Conservation (phyloP, 2,888 invertebrate species). For the Ptilodon capucinus region DNA sequence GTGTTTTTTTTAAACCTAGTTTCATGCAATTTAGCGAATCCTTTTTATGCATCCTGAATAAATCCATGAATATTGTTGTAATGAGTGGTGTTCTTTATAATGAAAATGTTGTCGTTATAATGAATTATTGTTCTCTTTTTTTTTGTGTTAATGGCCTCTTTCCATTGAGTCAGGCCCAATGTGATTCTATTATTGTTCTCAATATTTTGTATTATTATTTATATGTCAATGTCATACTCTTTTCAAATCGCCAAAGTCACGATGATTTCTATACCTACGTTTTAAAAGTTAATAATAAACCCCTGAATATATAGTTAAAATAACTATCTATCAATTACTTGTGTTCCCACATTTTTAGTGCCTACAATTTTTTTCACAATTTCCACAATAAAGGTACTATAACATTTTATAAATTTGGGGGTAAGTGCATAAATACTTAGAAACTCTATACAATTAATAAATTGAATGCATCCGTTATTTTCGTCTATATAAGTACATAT, state of each 20-base stretch:
- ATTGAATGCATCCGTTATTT: conserved; percentile 16
- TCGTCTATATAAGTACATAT: conserved; percentile 57
- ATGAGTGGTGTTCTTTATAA: conserved; percentile 55
- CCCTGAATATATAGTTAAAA: no score
- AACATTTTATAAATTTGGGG: background rate
- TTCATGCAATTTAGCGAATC: conserved; percentile 27
- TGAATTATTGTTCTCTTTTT: no score
- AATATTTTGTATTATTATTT: conserved; percentile 32
- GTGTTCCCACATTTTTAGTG: no score
- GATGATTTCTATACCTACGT: background rate
- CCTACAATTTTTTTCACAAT: no score
- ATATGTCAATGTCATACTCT: conserved; percentile 8
- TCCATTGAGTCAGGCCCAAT: no score
- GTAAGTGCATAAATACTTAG: conserved; percentile 31
- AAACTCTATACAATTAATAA: conserved; percentile 10
- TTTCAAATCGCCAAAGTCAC: background rate
- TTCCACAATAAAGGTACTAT: no score
- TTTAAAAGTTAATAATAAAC: no score
- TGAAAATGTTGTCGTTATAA: conserved; percentile 50
- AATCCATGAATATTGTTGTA: conserved; percentile 50
- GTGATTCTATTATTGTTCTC: conserved; percentile 37
- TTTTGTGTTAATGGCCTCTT: no score
- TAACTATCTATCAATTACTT: no score
- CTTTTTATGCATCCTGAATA: conserved; percentile 31
- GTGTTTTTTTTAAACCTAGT: no score